A percentile compares a stretch with the other conserved stretches of the same genome.
phyloP scores from a whole-genome alignment of 2,113 vertebrate genomes.

The Crotophaga sulcirostris region DNA sequence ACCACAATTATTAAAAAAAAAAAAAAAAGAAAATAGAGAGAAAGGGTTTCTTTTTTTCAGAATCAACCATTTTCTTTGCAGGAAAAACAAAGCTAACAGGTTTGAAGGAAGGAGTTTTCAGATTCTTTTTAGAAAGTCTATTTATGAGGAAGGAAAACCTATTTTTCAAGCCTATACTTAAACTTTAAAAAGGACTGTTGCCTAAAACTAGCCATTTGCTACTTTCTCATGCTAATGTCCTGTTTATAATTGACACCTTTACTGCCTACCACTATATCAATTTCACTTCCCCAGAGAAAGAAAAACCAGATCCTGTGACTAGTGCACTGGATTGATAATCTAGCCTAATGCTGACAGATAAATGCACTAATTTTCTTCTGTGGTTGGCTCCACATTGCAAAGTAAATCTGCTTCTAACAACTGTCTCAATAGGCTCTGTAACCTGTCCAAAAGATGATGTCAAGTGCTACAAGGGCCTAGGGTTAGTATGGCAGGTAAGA shows the following conservation, averaged over 20 bases:
- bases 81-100: neutral
- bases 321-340: slow-evolving; percentile 91
- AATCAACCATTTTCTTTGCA: neutral
- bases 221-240: slow-evolving; percentile 89
- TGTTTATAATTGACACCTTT: slow-evolving; percentile 95
- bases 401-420: slow-evolving; percentile 85
- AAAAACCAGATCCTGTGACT: slow-evolving; percentile 87
- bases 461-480: slow-evolving; percentile 81
- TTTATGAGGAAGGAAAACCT: neutral
- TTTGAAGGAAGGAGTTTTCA: slow-evolving; percentile 43
- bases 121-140: neutral
- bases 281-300: slow-evolving; percentile 91
- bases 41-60: neutral
- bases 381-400: slow-evolving; percentile 86
- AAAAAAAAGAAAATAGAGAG: neutral
- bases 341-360: slow-evolving; percentile 98
- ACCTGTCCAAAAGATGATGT: slow-evolving; percentile 85
- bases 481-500: slow-evolving; percentile 80
- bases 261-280: slow-evolving; percentile 84
- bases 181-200: slow-evolving; percentile 47
- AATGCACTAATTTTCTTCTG: slow-evolving; percentile 98
- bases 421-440: slow-evolving; percentile 83
- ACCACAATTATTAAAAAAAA: neutral
- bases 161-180: slow-evolving; percentile 62
- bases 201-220: slow-evolving; percentile 67